phyloP scores from a whole-genome alignment of 2,113 vertebrate species.

The Mus pahari region DNA sequence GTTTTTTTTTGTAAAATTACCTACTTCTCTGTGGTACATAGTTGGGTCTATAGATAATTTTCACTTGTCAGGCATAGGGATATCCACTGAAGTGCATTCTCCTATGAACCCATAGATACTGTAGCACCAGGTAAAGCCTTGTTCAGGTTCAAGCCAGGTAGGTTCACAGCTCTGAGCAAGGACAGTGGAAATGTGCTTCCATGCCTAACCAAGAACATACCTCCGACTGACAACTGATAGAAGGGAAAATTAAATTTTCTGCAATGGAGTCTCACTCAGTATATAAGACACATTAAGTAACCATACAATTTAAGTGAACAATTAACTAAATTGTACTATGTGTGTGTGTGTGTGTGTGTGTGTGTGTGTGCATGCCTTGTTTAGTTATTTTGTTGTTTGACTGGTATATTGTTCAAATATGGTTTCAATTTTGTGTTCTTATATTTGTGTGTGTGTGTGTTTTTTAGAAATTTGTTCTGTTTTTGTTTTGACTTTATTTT shows the following conservation, averaged over 20 bases:
- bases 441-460: background rate
- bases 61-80: background rate
- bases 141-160: background rate
- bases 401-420: background rate
- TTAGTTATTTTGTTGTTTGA: no score
- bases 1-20: background rate
- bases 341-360: background rate
- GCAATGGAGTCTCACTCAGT: background rate
- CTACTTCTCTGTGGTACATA: background rate
- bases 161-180: background rate
- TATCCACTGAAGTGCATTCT: background rate
- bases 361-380: no score
- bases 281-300: background rate
- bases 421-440: background rate
- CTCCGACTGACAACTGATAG: no score
- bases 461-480: background rate
- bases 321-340: background rate
- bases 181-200: background rate
- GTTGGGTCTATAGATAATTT: background rate
- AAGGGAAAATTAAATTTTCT: background rate
- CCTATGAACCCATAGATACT: background rate
- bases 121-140: background rate
- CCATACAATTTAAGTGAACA: no score
- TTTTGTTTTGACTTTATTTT: background rate
- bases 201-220: background rate